These are phyloP conservation scores for Cichlasoma orientale DNA, from an alignment of 2,797 vertebrate genomes.

Conservation along the genomic window DNA sequence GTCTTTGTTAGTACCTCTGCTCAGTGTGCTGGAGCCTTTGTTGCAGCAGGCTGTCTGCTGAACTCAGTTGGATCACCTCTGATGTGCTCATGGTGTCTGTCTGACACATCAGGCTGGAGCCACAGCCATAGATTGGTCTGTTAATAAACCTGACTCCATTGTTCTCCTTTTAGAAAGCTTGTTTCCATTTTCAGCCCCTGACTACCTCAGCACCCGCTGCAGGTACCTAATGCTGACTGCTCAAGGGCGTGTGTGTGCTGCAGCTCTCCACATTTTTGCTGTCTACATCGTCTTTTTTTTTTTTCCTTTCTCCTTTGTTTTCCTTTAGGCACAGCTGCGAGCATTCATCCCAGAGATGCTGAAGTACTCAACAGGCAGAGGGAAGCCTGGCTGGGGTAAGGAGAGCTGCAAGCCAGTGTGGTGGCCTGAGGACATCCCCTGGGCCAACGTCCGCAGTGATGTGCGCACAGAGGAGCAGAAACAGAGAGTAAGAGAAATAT, in stretches of 20 bases:
- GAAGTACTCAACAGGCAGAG: slow-evolving; percentile 97
- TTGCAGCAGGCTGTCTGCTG: slow-evolving; percentile 12
- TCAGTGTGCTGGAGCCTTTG: slow-evolving; percentile 19
- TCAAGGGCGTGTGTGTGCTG: slow-evolving; percentile 57
- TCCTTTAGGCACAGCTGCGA: slow-evolving; percentile 91
- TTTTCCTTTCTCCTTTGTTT: background rate
- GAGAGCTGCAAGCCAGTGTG: slow-evolving; percentile 98
- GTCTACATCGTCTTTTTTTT: background rate
- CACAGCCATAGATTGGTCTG: slow-evolving; percentile 71
- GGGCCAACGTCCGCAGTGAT: slow-evolving; percentile 98
- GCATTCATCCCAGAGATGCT: slow-evolving; percentile 99
- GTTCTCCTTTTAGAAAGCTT: slow-evolving; percentile 63
- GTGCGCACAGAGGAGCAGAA: slow-evolving; percentile 98
- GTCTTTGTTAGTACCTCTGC: slow-evolving; percentile 7
- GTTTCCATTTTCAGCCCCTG: slow-evolving; percentile 67
- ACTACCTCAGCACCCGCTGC: slow-evolving; percentile 55
- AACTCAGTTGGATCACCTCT: slow-evolving; percentile 22
- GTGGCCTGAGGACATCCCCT: slow-evolving; percentile 99
- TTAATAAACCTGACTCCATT: slow-evolving; percentile 56
- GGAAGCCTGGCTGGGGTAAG: slow-evolving; percentile 98
- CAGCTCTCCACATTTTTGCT: slow-evolving; percentile 12
- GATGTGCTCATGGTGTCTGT: slow-evolving; percentile 43
- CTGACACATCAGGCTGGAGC: slow-evolving; percentile 62
- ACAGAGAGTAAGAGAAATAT: slow-evolving; percentile 84
- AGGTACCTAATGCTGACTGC: slow-evolving; percentile 53